Conservation (phyloP, 1,140 invertebrate genomes). For the Leptestheria dahalacensis region DNA sequence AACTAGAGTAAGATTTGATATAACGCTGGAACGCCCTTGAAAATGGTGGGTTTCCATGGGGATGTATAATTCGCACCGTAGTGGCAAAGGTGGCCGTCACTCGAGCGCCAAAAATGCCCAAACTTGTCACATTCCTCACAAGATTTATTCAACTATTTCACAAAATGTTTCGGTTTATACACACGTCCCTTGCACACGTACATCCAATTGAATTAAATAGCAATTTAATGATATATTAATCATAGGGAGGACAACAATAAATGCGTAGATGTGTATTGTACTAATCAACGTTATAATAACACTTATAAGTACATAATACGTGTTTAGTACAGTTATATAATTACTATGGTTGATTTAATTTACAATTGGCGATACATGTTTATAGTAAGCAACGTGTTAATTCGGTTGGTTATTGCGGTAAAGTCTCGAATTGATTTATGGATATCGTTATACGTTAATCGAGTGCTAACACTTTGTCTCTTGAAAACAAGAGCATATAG, state of each 20-base stretch:
- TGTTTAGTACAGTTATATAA: too few relatives aligned
- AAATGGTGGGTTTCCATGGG: not conserved
- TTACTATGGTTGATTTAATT: not conserved
- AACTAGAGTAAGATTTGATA: too few relatives aligned
- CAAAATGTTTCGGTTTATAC: too few relatives aligned
- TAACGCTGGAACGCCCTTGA: too few relatives aligned
- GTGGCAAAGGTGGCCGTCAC: constrained; percentile 13
- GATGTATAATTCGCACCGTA: constrained; percentile 5
- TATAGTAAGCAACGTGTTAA: not conserved
- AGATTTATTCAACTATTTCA: not conserved
- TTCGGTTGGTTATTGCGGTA: too few relatives aligned
- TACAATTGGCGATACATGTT: not conserved
- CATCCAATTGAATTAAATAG: too few relatives aligned
- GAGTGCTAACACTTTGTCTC: too few relatives aligned
- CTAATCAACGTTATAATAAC: too few relatives aligned
- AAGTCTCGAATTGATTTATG: not conserved
- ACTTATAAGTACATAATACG: not conserved
- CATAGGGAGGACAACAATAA: not conserved
- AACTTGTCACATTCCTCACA: not conserved
- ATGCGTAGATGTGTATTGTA: not conserved
- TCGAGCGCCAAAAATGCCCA: not conserved
- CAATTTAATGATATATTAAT: not conserved
- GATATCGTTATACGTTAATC: not conserved
- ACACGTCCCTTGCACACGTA: too few relatives aligned
- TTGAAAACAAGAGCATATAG: too few relatives aligned